These are phyloP conservation scores for Phytoseiulus persimilis DNA, from an alignment of 2,888 invertebrate genomes.

Conservation along the genomic window DNA sequence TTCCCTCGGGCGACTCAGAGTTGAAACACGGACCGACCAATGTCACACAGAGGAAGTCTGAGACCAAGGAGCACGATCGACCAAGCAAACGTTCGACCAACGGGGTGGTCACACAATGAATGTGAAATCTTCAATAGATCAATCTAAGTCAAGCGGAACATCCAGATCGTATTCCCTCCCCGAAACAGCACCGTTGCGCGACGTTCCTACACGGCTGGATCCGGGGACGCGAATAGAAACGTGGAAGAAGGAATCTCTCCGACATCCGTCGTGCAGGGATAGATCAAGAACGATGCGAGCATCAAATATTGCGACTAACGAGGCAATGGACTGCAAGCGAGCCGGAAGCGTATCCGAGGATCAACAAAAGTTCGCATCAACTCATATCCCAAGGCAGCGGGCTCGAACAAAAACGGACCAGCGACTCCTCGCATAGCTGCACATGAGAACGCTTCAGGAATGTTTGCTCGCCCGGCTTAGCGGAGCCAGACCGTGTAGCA, in stretches of 20 bases:
- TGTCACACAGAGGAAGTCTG: not conserved
- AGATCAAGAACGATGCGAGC: too few relatives aligned
- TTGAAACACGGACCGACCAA: not conserved
- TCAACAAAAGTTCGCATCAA: not conserved
- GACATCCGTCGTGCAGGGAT: too few relatives aligned
- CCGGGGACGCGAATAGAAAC: too few relatives aligned
- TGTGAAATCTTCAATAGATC: not conserved
- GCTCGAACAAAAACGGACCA: not conserved
- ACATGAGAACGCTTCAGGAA: not conserved
- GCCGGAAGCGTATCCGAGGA: too few relatives aligned
- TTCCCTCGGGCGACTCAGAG: not conserved
- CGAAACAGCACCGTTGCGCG: not conserved
- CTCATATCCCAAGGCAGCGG: not conserved
- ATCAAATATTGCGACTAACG: too few relatives aligned
- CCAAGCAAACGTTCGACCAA: not conserved
- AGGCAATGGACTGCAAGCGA: too few relatives aligned
- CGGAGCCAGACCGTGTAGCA: not conserved
- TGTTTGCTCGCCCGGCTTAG: not conserved
- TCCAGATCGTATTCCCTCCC: not conserved
- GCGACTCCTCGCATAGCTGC: not conserved
- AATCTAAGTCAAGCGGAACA: not conserved
- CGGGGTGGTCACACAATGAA: not conserved
- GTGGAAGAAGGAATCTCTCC: too few relatives aligned
- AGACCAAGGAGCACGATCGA: not conserved
- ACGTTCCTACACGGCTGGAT: too few relatives aligned